Percentiles rank a stretch among this genome's conserved stretches.
These are phyloP conservation scores for Malacosoma neustria DNA, from an alignment of 2,888 invertebrate genomes.

Conservation along the genomic window DNA sequence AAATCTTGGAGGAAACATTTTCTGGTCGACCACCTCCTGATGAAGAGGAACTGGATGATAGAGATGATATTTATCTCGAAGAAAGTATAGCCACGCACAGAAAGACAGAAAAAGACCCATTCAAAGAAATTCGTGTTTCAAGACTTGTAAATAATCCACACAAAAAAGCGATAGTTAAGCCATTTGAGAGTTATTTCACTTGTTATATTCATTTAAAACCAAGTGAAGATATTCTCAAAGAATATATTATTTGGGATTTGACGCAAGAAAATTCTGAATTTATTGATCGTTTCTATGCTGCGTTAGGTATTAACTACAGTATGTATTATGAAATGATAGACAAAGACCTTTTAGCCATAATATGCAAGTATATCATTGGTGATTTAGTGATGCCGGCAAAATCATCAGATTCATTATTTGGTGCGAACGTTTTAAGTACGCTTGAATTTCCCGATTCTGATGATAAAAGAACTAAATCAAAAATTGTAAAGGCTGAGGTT, in stretches of 20 bases:
- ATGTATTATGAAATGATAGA: slow-evolving; percentile 75
- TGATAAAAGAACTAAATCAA: slow-evolving; percentile 49
- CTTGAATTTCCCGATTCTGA: slow-evolving; percentile 46
- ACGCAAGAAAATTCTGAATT: slow-evolving; percentile 57
- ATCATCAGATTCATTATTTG: slow-evolving; percentile 50
- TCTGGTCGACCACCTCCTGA: slow-evolving; percentile 66
- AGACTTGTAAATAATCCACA: slow-evolving; percentile 69
- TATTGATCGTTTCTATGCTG: slow-evolving; percentile 75
- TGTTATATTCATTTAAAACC: slow-evolving; percentile 68
- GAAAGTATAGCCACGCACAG: slow-evolving; percentile 48
- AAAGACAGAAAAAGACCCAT: slow-evolving; percentile 46
- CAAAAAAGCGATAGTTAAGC: slow-evolving; percentile 33
- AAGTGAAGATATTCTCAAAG: slow-evolving; percentile 52
- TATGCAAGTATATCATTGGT: slow-evolving; percentile 64
- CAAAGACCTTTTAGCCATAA: slow-evolving; percentile 61
- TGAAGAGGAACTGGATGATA: slow-evolving; percentile 38
- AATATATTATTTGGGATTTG: slow-evolving; percentile 53
- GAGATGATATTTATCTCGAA: slow-evolving; percentile 55
- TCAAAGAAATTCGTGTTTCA: slow-evolving; percentile 53
- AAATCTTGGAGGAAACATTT: slow-evolving; percentile 74
- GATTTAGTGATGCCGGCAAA: slow-evolving; percentile 44
- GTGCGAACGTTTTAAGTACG: slow-evolving; percentile 40
- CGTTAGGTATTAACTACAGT: slow-evolving; percentile 72
- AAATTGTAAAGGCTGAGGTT: slow-evolving; percentile 47
- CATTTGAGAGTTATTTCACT: slow-evolving; percentile 73